Percentiles rank a stretch among this genome's conserved stretches.
Conservation (phyloP, 2,888 invertebrate genomes). For the Cryptocheilus praepositus region DNA sequence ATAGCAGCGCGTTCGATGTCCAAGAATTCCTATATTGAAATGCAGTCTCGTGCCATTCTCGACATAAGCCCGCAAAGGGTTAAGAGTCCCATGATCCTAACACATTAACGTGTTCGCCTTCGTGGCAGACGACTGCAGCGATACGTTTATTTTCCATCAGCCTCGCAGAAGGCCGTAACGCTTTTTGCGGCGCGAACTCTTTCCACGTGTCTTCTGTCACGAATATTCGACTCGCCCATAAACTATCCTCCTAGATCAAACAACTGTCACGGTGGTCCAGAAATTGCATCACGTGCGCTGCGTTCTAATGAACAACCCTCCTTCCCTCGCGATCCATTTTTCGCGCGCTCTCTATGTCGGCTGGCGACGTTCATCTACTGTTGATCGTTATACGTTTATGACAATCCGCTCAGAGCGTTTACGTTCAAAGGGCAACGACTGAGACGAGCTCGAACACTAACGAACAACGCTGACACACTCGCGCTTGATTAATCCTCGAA, state of each 20-base stretch:
- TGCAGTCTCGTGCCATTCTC: too few relatives aligned
- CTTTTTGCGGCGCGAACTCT: constrained; percentile 2
- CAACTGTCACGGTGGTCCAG: constrained; percentile 49
- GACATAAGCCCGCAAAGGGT: too few relatives aligned
- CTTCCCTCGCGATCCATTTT: not conserved
- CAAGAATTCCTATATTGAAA: too few relatives aligned
- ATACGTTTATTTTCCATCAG: too few relatives aligned
- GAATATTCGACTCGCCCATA: constrained; percentile 50
- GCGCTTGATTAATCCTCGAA: too few relatives aligned
- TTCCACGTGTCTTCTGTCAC: constrained; percentile 42
- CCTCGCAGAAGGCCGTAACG: not conserved
- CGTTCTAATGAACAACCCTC: not conserved
- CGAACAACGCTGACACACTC: too few relatives aligned
- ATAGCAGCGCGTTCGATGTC: too few relatives aligned
- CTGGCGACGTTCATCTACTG: not conserved
- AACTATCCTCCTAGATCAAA: constrained; percentile 48
- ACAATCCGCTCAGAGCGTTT: not conserved
- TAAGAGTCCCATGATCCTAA: too few relatives aligned
- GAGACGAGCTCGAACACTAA: too few relatives aligned
- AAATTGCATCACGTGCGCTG: constrained; percentile 32
- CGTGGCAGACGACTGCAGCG: too few relatives aligned
- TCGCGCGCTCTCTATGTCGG: not conserved
- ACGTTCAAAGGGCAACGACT: not conserved
- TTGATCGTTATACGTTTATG: too few relatives aligned
- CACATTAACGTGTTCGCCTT: too few relatives aligned